These are phyloP conservation scores for Perca schrenkii DNA, from an alignment of 2,113 vertebrate genomes.

Conservation along the genomic window DNA sequence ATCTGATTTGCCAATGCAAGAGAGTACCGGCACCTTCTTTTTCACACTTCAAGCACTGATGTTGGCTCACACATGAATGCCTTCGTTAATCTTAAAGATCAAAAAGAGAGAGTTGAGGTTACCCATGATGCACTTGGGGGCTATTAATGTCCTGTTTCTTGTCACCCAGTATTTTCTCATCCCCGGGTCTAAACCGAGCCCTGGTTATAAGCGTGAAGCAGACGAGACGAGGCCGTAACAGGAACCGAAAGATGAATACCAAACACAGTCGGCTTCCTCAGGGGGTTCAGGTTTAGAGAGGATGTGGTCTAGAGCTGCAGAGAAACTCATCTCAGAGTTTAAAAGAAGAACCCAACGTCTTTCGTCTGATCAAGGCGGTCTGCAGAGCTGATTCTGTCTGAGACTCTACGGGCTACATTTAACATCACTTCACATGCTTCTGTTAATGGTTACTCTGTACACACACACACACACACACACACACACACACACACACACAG, in stretches of 20 bases:
- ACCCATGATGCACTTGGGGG: background rate
- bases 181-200: background rate
- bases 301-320: slow-evolving; percentile 43
- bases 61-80: too few relatives aligned
- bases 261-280: slow-evolving; percentile 17
- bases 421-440: too few relatives aligned
- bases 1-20: too few relatives aligned
- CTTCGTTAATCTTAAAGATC: too few relatives aligned
- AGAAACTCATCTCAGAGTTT: background rate
- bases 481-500: too few relatives aligned
- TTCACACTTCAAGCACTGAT: too few relatives aligned
- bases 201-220: background rate
- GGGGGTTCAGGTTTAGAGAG: slow-evolving; percentile 13
- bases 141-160: background rate
- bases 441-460: too few relatives aligned
- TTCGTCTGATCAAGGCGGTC: background rate
- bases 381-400: too few relatives aligned
- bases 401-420: too few relatives aligned
- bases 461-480: too few relatives aligned
- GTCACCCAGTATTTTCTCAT: background rate
- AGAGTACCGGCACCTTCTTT: too few relatives aligned
- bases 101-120: too few relatives aligned
- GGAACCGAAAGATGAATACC: background rate
- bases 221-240: background rate
- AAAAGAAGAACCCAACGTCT: background rate